Percentiles rank a stretch among this genome's conserved stretches.
These are phyloP conservation scores for Polyodon spathula DNA, from an alignment of 2,113 vertebrate genomes.

Conservation along the genomic window DNA sequence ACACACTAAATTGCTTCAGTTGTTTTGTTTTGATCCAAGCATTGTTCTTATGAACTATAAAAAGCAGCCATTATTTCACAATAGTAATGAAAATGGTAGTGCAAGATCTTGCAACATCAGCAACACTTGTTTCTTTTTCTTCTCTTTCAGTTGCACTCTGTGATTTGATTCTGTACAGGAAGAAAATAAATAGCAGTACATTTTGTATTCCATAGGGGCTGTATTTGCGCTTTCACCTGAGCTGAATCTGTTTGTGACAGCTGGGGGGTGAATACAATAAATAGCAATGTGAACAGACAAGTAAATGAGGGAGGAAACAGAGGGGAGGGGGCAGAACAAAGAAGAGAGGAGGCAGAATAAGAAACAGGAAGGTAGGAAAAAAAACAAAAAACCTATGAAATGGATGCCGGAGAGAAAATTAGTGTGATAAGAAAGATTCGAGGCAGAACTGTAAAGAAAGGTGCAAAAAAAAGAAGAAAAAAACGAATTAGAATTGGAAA, in stretches of 20 bases:
- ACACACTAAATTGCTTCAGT: too few species aligned
- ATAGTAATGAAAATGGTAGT: background rate
- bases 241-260: slow-evolving; percentile 7
- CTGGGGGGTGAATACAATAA: background rate
- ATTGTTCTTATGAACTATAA: too few species aligned
- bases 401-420: background rate
- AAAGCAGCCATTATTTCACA: background rate
- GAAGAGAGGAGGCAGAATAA: too few species aligned
- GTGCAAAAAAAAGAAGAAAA: too few species aligned
- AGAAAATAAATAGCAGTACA: slow-evolving; percentile 14
- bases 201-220: slow-evolving; percentile 6
- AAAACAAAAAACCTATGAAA: slow-evolving; percentile 1
- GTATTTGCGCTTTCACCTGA: slow-evolving; percentile 15
- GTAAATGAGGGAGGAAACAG: too few species aligned
- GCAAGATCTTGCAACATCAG: background rate
- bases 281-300: slow-evolving; percentile 5
- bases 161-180: slow-evolving; percentile 1
- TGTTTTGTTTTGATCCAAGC: slow-evolving; percentile 3
- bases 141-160: slow-evolving; percentile 5
- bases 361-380: background rate
- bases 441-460: background rate
- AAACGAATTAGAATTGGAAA: too few species aligned
- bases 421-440: background rate
- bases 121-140: background rate
- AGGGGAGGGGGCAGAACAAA: too few species aligned